Evolutionary conservation across 2,888 invertebrate species (phyloP).

Genomic region (Cybosia mesomella): DNA sequence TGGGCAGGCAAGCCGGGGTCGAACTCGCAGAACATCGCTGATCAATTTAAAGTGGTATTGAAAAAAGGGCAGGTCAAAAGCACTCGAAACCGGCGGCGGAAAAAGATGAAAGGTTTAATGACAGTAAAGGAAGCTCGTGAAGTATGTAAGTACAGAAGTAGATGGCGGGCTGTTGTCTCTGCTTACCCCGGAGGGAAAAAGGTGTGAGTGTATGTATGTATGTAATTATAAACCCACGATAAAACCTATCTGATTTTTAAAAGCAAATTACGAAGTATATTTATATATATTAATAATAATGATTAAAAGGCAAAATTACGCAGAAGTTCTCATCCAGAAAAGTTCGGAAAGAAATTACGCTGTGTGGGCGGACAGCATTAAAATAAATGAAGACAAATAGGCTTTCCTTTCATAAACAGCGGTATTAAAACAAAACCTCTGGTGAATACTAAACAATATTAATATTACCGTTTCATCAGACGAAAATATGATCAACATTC

Average conservation of each 20-base stretch:
- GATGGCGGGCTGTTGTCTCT: no score
- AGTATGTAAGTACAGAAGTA: no score
- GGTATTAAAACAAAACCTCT: slow-evolving; percentile 5
- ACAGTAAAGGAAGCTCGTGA: no score
- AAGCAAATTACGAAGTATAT: neutral
- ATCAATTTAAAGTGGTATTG: no score
- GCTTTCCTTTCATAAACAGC: neutral
- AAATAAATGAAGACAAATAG: slow-evolving; percentile 3
- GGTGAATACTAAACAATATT: slow-evolving; percentile 5
- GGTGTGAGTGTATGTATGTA: no score
- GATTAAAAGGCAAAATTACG: neutral
- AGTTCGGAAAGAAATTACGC: slow-evolving; percentile 1
- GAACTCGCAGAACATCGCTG: no score
- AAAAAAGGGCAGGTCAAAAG: no score
- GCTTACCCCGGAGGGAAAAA: no score
- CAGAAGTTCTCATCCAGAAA: neutral
- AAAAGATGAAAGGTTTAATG: no score
- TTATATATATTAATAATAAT: neutral
- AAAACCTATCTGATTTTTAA: neutral
- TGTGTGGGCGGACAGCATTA: neutral
- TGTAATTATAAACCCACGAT: neutral
- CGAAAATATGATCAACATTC: slow-evolving; percentile 13
- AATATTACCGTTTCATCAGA: slow-evolving; percentile 9
- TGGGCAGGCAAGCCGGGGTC: no score
- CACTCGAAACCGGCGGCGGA: no score